A percentile compares a stretch with the other conserved stretches of the same genome.
phyloP scores from a whole-genome alignment of 1,140 invertebrate species.

The Aphelenchoides avenae region DNA sequence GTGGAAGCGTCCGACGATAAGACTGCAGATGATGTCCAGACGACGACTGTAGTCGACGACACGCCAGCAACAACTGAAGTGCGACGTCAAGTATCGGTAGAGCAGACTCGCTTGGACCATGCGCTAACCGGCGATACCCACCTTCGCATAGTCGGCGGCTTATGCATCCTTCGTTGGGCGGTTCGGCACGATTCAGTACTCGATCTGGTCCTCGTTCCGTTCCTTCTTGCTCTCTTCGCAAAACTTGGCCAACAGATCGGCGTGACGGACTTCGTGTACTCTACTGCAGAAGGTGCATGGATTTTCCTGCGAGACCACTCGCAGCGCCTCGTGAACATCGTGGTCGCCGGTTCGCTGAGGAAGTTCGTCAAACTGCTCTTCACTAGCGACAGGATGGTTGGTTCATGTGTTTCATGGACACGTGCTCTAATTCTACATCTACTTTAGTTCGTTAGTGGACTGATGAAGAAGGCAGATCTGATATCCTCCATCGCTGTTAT shows the following conservation, averaged over 20 bases:
- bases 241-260: conserved; percentile 61
- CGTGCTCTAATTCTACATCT: background rate
- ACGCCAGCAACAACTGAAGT: too few relatives aligned
- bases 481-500: conserved; percentile 64
- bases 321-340: conserved; percentile 50
- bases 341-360: conserved; percentile 64
- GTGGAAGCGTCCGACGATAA: conserved; percentile 20
- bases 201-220: conserved; percentile 67
- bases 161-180: conserved; percentile 69
- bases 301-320: conserved; percentile 26
- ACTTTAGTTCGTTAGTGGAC: conserved; percentile 60
- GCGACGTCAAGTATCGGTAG: too few relatives aligned
- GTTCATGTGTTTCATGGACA: conserved; percentile 10
- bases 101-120: conserved; percentile 15
- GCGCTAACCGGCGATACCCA: conserved; percentile 65
- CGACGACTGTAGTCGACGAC: background rate
- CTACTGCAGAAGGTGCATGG: conserved; percentile 53
- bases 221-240: conserved; percentile 68
- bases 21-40: conserved; percentile 3
- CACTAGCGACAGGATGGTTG: conserved; percentile 66
- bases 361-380: conserved; percentile 64
- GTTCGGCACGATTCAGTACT: conserved; percentile 72
- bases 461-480: conserved; percentile 62
- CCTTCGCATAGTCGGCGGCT: conserved; percentile 69
- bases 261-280: conserved; percentile 58